These are phyloP conservation scores for Spea hammondii DNA, from an alignment of 2,797 vertebrate genomes.

Conservation along the genomic window DNA sequence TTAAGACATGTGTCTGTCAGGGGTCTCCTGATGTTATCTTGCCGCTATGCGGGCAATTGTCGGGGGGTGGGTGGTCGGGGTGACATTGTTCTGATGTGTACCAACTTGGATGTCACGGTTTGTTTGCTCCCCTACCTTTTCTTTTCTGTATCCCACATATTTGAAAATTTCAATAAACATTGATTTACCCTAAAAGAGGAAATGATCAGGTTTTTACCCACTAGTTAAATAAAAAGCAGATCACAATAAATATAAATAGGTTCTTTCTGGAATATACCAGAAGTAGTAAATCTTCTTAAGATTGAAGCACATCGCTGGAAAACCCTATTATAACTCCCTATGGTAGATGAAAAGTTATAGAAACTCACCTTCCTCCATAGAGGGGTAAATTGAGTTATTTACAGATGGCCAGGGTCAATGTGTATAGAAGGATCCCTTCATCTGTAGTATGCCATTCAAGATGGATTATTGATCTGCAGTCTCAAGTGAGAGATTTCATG, in stretches of 20 bases:
- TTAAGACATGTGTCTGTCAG: too few species aligned
- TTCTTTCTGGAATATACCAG: not conserved
- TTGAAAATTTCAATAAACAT: too few species aligned
- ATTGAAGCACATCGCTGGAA: not conserved
- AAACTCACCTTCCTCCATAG: not conserved
- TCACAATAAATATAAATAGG: not conserved
- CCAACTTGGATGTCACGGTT: too few species aligned
- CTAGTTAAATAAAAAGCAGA: not conserved
- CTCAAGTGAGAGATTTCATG: slow-evolving; percentile 7
- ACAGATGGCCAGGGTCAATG: not conserved
- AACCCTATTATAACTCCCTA: not conserved
- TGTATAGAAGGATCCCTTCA: not conserved
- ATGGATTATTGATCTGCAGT: slow-evolving; percentile 2
- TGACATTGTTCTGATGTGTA: too few species aligned
- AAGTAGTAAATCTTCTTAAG: not conserved
- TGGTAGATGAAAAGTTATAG: not conserved
- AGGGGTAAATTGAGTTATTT: slow-evolving; percentile 11
- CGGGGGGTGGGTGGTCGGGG: too few species aligned
- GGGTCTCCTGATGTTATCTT: too few species aligned
- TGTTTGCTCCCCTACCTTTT: too few species aligned
- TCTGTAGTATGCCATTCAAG: not conserved
- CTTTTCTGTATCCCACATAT: too few species aligned
- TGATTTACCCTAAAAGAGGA: too few species aligned
- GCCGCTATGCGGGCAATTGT: too few species aligned
- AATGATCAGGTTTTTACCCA: too few species aligned